Conservation (phyloP, 2,797 vertebrate species). For the Characodon lateralis region DNA sequence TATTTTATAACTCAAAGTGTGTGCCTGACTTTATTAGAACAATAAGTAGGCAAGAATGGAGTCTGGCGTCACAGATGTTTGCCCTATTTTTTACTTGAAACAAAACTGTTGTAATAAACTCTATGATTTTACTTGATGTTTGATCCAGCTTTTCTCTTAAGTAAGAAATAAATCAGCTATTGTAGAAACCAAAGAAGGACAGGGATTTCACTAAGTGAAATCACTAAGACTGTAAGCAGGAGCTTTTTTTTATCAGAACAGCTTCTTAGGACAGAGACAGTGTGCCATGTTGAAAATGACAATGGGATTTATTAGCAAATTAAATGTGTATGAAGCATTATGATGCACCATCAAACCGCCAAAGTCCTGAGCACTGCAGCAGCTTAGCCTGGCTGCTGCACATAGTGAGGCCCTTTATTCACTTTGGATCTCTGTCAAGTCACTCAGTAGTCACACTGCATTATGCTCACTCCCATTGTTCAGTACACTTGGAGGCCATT, state of each 20-base stretch:
- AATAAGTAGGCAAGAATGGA: slow-evolving; percentile 54
- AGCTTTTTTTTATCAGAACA: slow-evolving; percentile 49
- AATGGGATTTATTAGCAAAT: slow-evolving; percentile 73
- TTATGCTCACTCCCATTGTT: slow-evolving; percentile 83
- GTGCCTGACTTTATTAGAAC: slow-evolving; percentile 41
- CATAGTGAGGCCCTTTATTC: slow-evolving; percentile 83
- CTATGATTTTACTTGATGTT: background rate
- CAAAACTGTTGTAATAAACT: background rate
- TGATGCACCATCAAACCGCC: slow-evolving; percentile 74
- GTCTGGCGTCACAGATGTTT: slow-evolving; percentile 36
- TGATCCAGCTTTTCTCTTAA: background rate
- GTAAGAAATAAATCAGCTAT: slow-evolving; percentile 10
- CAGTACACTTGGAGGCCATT: slow-evolving; percentile 81
- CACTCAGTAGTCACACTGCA: slow-evolving; percentile 83
- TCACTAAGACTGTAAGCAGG: slow-evolving; percentile 28
- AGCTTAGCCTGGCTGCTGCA: slow-evolving; percentile 71
- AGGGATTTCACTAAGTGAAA: slow-evolving; percentile 1
- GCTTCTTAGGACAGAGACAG: slow-evolving; percentile 45
- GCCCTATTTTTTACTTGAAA: slow-evolving; percentile 15
- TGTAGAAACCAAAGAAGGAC: background rate
- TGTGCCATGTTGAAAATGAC: slow-evolving; percentile 65
- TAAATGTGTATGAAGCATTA: slow-evolving; percentile 73
- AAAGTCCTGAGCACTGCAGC: slow-evolving; percentile 76
- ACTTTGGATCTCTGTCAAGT: slow-evolving; percentile 82
- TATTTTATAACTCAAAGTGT: slow-evolving; percentile 59